Evolutionary conservation across 2,888 invertebrate species (phyloP), one percentile per base, ranked within the genome.

Genomic region (Oasisia sp.): DNA sequence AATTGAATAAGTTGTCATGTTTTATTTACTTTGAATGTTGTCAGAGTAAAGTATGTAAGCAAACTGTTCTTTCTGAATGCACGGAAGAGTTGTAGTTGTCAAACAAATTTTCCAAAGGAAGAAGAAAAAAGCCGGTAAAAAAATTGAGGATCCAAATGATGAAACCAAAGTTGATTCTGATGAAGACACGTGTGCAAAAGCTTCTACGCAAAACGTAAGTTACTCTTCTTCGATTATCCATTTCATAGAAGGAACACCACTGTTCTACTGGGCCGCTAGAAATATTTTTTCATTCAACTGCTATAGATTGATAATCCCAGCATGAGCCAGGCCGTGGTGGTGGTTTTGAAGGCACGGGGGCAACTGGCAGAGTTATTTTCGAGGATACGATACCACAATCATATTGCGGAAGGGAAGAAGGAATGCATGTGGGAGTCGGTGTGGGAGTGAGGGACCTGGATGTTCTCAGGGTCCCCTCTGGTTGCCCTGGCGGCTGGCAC

Each of bases 161-260:
- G 94, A 93, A 93, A 93, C 32, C 93, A 92, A 90, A 93, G 93
- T 91, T 93, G 91, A 91, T 92, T 93, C 74, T 93, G 93, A 14
- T 74, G 92, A 32, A 93, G 74, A 74, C 74, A 74, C 74, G 1
- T 74, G 74, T 74, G n/a, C 74, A 19, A 74, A 74, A n/a, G 74
- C 74, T 74, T 74, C 74, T 74, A 74, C 74, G 74, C 74, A 74
- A 74, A 74, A 74, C 27, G 74, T 74, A 74, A 27, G 74, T 74
- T 19, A 74, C 74, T 74, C 27, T 74, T 27, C n/a, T 5, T 74
- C 27, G 50, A 74, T 74, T 27, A 19, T 27, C 7, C 7, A 7
- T 3, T 74, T n/a, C 19, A 27, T 7, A 19, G 27, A 74, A n/a
- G 74, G 19, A 27, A 19, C 27, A 2, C 74, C n/a, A 27, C 74